Evolutionary conservation across 2,113 vertebrate genomes (phyloP).

Genomic region (Carassius auratus): DNA sequence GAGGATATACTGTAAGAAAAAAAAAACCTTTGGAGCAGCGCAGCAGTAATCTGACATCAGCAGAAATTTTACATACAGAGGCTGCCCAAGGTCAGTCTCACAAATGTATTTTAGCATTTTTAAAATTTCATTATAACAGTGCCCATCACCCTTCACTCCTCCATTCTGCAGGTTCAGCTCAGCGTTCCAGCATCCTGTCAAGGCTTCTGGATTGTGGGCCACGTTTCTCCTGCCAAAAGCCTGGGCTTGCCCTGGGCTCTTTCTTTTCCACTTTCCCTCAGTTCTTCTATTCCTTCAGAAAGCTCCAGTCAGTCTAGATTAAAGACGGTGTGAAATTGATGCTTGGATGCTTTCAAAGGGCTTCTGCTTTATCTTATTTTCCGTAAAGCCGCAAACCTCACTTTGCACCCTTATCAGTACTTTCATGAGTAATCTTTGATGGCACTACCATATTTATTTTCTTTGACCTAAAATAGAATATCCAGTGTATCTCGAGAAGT

Average conservation of each 20-base stretch:
- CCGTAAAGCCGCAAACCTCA: conserved; percentile 49
- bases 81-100: not conserved
- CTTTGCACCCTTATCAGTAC: conserved; percentile 52
- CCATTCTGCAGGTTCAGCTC: not conserved
- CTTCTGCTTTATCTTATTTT: conserved; percentile 59
- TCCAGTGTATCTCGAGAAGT: conserved; percentile 29
- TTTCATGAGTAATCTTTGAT: conserved; percentile 55
- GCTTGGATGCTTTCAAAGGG: conserved; percentile 57
- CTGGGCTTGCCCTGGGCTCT: conserved; percentile 1
- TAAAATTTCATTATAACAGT: conserved; percentile 4
- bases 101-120: not conserved
- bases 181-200: conserved; percentile 24
- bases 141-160: conserved; percentile 24
- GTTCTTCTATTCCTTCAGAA: conserved; percentile 45
- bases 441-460: conserved; percentile 43
- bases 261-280: conserved; percentile 29
- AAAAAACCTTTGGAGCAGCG: not conserved
- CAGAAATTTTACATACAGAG: not conserved
- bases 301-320: conserved; percentile 51
- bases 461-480: conserved; percentile 43
- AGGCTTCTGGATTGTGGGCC: conserved; percentile 32
- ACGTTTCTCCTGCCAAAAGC: conserved; percentile 20
- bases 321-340: conserved; percentile 53
- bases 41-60: conserved; percentile 19
- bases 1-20: conserved; percentile 7